Evolutionary conservation across 2,113 vertebrate species (phyloP), one percentile per base, ranked within the genome.

Genomic region (Benitochromis conjunctus): DNA sequence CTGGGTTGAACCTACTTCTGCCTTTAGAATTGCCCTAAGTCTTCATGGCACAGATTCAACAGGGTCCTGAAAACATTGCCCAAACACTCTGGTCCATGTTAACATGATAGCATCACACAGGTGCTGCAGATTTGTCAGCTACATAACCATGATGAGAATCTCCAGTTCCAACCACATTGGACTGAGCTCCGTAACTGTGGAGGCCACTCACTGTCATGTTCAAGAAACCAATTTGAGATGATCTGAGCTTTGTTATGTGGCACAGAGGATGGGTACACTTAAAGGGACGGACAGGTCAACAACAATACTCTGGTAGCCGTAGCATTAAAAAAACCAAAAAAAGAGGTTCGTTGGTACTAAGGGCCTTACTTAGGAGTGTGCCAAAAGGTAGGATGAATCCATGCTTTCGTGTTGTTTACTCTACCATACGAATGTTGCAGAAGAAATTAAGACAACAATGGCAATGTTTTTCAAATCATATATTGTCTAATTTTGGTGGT

Each of bases 311-410:
- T n/a, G n/a, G n/a, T n/a, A 38, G 64, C n/a, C 6, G 21, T 16
- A 8, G 12, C 12, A 21, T 64, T 64, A 36, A 64, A 48, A 16
- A 14, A 18, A 12, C n/a, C n/a, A n/a, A n/a, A n/a, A n/a, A n/a
- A n/a, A n/a, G n/a, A n/a, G 1, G 14, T 31, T 18, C 0, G 2
- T 31, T 60, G 29, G 29, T 62, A 34, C 58, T 62, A 10, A 62
- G 36, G n/a, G n/a, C n/a, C n/a, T n/a, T n/a, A n/a, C n/a, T n/a
- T n/a, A n/a, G n/a, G n/a, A 19, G 31, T n/a, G 5, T 7, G 31
- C 58, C 18, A 36, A 62, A 60, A 5, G 5, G 8, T 29, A 19
- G 29, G 14, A 60, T 18, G 29, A 31, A 60, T 60, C 29, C 21
- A 56, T 24, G 21, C 31, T 64, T 64, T 64, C 36, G 18, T 64